Conservation (phyloP, 2,888 invertebrate species). For the Palloptera scutellata region DNA sequence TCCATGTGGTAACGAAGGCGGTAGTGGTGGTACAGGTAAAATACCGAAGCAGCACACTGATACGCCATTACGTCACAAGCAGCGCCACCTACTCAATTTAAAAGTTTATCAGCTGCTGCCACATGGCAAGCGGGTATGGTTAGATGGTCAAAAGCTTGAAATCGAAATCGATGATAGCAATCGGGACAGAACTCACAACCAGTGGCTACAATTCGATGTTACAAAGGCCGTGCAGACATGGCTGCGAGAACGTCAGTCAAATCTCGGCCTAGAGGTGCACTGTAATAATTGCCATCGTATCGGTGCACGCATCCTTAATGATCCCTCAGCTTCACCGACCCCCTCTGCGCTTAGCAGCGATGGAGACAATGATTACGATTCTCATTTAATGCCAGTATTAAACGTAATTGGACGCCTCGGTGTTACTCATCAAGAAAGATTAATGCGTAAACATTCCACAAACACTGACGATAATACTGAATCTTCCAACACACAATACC, state of each 20-base stretch:
- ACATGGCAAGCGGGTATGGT: conserved; percentile 50
- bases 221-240: conserved; percentile 66
- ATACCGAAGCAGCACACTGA: not conserved
- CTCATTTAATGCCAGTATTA: conserved; percentile 54
- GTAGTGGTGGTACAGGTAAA: not conserved
- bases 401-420: conserved; percentile 58
- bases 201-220: conserved; percentile 72
- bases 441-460: conserved; percentile 38
- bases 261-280: conserved; percentile 67
- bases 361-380: conserved; percentile 21
- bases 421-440: conserved; percentile 47
- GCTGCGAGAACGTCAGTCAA: conserved; percentile 62
- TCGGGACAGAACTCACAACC: conserved; percentile 57
- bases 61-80: conserved; percentile 16
- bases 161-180: conserved; percentile 48
- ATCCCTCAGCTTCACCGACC: conserved; percentile 35
- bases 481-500: conserved; percentile 7
- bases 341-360: not conserved
- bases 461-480: conserved; percentile 30
- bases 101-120: conserved; percentile 55
- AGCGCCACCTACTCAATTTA: conserved; percentile 47
- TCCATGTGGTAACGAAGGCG: conserved; percentile 2
- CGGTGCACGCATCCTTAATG: conserved; percentile 62
- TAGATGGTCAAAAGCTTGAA: conserved; percentile 60
- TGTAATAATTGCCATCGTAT: conserved; percentile 65